These are phyloP conservation scores for Idaea dimidiata DNA, from an alignment of 2,888 invertebrate genomes.

Conservation along the genomic window DNA sequence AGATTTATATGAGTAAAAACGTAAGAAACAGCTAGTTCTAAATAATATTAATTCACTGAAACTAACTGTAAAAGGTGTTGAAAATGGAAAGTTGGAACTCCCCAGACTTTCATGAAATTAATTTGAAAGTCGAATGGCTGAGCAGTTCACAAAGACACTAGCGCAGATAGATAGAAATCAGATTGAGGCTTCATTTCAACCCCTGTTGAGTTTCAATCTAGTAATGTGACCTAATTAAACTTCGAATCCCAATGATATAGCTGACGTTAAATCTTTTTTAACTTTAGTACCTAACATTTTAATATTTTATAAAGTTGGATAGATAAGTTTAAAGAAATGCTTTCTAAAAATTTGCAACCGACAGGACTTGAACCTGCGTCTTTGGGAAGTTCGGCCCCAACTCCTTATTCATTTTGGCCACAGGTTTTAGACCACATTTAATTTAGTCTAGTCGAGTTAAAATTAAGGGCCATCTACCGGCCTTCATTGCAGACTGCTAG, in stretches of 20 bases:
- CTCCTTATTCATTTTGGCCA: too few relatives aligned
- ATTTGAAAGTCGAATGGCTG: neutral
- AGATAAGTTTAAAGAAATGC: too few relatives aligned
- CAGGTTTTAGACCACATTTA: too few relatives aligned
- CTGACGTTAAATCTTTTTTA: neutral
- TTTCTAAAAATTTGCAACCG: too few relatives aligned
- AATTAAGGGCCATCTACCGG: too few relatives aligned
- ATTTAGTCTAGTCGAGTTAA: too few relatives aligned
- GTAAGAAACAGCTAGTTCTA: neutral
- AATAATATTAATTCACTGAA: neutral
- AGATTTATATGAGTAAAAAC: too few relatives aligned
- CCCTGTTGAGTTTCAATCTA: neutral
- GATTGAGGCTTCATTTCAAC: neutral
- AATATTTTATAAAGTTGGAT: too few relatives aligned
- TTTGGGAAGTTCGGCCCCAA: too few relatives aligned
- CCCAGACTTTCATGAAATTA: neutral
- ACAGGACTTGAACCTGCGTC: too few relatives aligned
- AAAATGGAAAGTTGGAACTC: neutral
- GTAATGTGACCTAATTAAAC: neutral
- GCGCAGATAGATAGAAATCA: neutral
- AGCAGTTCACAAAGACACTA: neutral
- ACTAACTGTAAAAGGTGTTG: neutral
- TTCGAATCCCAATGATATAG: neutral
- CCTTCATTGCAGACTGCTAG: too few relatives aligned
- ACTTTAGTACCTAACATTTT: neutral